phyloP scores from a whole-genome alignment of 2,113 vertebrate species.

The Egretta garzetta region DNA sequence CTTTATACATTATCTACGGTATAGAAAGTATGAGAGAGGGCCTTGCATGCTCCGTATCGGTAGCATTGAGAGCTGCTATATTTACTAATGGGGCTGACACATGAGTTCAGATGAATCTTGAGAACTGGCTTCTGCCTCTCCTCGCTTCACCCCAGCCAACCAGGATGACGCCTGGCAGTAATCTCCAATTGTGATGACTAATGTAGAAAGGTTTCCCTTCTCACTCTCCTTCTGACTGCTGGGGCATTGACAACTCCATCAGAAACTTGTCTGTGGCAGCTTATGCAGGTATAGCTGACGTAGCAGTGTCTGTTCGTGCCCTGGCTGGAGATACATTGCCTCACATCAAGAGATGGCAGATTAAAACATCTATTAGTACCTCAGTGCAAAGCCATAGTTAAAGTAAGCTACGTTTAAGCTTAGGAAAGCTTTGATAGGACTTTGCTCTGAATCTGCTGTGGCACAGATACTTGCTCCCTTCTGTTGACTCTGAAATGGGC shows the following conservation, averaged over 20 bases:
- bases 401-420: neutral
- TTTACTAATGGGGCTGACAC: neutral
- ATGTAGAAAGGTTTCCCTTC: neutral
- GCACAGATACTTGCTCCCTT: rapidly evolving
- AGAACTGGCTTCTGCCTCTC: neutral
- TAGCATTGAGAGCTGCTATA: neutral
- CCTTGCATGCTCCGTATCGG: neutral
- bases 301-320: neutral
- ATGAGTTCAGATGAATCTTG: neutral
- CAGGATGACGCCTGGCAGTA: neutral
- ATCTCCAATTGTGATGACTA: neutral
- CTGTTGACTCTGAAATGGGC: neutral
- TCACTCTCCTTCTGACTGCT: neutral
- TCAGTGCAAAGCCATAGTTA: neutral
- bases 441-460: neutral
- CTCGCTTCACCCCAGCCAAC: neutral
- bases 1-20: neutral
- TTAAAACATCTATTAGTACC: neutral
- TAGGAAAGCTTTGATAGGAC: neutral
- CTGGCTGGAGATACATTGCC: neutral
- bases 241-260: neutral
- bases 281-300: neutral
- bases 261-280: neutral
- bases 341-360: neutral
- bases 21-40: neutral